Evolutionary conservation across 2,113 vertebrate species (phyloP).

Genomic region (Chaetodon auriga): DNA sequence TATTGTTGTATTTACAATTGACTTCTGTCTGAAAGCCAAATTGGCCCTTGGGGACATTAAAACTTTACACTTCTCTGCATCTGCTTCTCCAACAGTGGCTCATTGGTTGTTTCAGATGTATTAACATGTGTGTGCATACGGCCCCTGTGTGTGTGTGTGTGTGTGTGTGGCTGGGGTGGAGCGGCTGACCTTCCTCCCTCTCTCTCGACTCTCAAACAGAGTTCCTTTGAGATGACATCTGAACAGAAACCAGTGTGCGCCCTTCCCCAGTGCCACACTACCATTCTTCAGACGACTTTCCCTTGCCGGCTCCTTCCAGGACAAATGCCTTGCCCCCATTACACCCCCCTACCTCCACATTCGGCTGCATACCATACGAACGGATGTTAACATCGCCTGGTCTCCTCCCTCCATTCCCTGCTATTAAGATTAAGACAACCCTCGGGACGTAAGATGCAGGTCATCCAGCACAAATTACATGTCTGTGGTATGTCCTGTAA

Average conservation of each 20-base stretch:
- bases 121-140: constrained; percentile 38
- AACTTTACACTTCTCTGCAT: constrained; percentile 18
- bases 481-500: constrained; percentile 69
- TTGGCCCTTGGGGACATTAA: no score
- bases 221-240: constrained; percentile 78
- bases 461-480: constrained; percentile 72
- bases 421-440: constrained; percentile 78
- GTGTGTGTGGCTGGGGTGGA: constrained; percentile 37
- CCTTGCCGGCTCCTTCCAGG: constrained; percentile 38
- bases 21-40: no score
- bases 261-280: constrained; percentile 23
- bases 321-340: constrained; percentile 48
- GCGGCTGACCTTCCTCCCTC: constrained; percentile 69
- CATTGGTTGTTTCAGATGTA: constrained; percentile 63
- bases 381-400: constrained; percentile 71
- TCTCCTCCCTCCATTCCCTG: constrained; percentile 62
- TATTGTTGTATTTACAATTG: no score
- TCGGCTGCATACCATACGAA: constrained; percentile 69
- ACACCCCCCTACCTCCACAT: constrained; percentile 24
- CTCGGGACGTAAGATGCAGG: constrained; percentile 64
- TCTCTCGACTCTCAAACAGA: constrained; percentile 65
- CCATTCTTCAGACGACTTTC: constrained; percentile 51
- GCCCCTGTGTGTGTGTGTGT: constrained; percentile 19
- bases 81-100: constrained; percentile 56
- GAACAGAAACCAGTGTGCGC: constrained; percentile 76